phyloP scores from a whole-genome alignment of 1,140 invertebrate species.

The Octopus bimaculoides region DNA sequence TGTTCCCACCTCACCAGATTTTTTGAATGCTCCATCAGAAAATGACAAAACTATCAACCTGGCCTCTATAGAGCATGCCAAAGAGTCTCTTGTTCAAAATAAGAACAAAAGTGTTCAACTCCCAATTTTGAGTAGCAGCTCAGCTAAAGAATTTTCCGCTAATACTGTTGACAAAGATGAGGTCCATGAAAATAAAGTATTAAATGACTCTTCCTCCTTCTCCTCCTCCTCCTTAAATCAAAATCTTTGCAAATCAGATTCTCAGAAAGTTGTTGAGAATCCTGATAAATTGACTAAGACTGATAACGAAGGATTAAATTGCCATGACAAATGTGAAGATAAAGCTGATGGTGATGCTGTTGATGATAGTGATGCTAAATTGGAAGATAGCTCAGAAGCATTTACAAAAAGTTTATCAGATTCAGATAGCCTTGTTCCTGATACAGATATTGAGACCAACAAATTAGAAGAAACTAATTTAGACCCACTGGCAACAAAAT shows the following conservation, averaged over 20 bases:
- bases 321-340: too few relatives aligned
- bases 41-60: conserved; percentile 24
- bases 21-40: conserved; percentile 27
- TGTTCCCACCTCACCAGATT: conserved; percentile 31
- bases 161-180: neutral
- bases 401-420: too few relatives aligned
- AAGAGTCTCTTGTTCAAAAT: conserved; percentile 8
- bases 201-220: neutral
- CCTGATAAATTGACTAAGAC: too few relatives aligned
- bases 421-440: too few relatives aligned
- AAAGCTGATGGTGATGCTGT: too few relatives aligned
- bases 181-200: neutral
- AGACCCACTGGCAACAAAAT: too few relatives aligned
- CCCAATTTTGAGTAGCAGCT: neutral
- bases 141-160: neutral
- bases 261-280: too few relatives aligned
- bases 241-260: neutral
- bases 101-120: neutral
- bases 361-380: too few relatives aligned
- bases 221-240: neutral
- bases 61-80: conserved; percentile 5
- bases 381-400: too few relatives aligned
- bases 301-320: too few relatives aligned
- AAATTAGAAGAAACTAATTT: too few relatives aligned
- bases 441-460: too few relatives aligned